Evolutionary conservation across 2,113 vertebrate species (phyloP).

Genomic region (Corythoichthys intestinalis): DNA sequence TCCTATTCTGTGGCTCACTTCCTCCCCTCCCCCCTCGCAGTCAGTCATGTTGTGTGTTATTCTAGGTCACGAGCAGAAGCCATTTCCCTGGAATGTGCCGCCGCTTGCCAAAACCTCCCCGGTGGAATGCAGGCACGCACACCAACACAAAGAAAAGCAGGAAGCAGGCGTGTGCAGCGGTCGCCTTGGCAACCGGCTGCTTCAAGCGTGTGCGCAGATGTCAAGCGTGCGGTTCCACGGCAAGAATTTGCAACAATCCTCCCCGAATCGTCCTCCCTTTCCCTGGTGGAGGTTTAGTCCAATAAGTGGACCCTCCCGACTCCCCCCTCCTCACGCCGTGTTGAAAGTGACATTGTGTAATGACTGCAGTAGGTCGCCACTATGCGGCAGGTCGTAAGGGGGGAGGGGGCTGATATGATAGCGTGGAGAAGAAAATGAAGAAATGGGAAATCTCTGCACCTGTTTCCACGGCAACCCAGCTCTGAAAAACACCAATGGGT

Average conservation of each 20-base stretch:
- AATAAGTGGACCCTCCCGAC: constrained; percentile 26
- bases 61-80: constrained; percentile 60
- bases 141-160: constrained; percentile 26
- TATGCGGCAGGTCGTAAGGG: constrained; percentile 71
- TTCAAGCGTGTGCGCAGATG: background rate
- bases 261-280: background rate
- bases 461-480: constrained; percentile 81
- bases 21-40: background rate
- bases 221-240: background rate
- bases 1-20: background rate
- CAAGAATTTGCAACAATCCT: background rate
- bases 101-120: constrained; percentile 65
- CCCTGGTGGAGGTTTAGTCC: constrained; percentile 35
- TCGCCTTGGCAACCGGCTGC: constrained; percentile 3
- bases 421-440: constrained; percentile 64
- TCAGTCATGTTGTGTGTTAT: constrained; percentile 56
- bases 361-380: constrained; percentile 70
- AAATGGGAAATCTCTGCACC: constrained; percentile 74
- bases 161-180: constrained; percentile 12
- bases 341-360: constrained; percentile 69
- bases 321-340: constrained; percentile 13
- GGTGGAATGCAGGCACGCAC: constrained; percentile 69
- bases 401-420: constrained; percentile 59
- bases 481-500: constrained; percentile 70
- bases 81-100: constrained; percentile 70